These are phyloP conservation scores for Diploscapter pachys DNA, from an alignment of 1,140 invertebrate genomes.

Conservation along the genomic window DNA sequence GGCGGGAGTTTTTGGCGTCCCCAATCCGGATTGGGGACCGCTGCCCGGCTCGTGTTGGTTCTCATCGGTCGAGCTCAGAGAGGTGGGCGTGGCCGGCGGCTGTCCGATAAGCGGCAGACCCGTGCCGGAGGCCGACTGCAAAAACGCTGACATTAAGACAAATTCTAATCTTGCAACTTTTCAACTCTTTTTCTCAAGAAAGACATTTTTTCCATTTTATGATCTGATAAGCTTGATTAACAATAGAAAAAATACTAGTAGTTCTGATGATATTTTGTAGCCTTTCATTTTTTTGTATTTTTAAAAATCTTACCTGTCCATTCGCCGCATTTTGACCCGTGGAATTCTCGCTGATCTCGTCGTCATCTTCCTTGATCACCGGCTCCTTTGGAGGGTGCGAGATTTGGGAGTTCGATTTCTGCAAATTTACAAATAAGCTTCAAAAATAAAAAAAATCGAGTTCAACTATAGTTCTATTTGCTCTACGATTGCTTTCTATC, in stretches of 20 bases:
- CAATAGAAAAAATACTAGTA: neutral
- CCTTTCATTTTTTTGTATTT: too few relatives aligned
- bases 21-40: too few relatives aligned
- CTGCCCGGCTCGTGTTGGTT: too few relatives aligned
- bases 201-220: neutral
- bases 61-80: too few relatives aligned
- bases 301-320: neutral
- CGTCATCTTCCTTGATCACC: constrained; percentile 57
- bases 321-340: constrained; percentile 15
- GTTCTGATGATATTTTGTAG: neutral
- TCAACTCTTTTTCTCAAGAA: too few relatives aligned
- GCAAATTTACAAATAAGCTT: constrained; percentile 20
- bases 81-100: too few relatives aligned
- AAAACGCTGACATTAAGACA: neutral
- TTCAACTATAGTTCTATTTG: neutral
- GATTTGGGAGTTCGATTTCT: constrained; percentile 51
- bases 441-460: neutral
- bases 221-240: neutral
- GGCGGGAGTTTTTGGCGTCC: too few relatives aligned
- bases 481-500: neutral
- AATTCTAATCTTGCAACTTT: too few relatives aligned
- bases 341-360: constrained; percentile 42
- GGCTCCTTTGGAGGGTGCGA: constrained; percentile 56
- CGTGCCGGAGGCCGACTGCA: neutral
- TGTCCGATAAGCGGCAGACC: neutral